Conservation (phyloP, 2,888 invertebrate genomes). For the Andrena hattorfiana region DNA sequence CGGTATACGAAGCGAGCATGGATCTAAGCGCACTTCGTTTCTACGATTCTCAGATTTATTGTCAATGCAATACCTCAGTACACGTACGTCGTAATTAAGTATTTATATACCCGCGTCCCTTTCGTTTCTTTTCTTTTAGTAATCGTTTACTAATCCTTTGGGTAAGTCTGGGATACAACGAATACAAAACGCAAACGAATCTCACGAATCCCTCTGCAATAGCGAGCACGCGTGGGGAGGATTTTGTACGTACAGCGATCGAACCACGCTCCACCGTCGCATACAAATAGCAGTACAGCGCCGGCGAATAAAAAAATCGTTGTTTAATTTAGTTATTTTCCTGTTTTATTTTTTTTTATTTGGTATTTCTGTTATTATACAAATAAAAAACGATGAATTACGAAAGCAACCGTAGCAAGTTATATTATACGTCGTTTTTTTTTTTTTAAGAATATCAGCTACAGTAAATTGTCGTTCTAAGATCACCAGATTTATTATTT, state of each 20-base stretch:
- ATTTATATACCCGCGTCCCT: slow-evolving; percentile 4
- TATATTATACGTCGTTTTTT: no score
- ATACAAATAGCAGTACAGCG: neutral
- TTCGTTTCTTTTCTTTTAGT: slow-evolving; percentile 9
- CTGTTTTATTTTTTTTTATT: no score
- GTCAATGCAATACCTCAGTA: slow-evolving; percentile 49
- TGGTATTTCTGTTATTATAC: no score
- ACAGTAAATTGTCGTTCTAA: no score
- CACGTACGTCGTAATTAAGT: slow-evolving; percentile 19
- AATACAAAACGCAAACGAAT: slow-evolving; percentile 39
- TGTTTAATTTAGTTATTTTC: no score
- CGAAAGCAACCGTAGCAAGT: no score
- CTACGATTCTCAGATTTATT: slow-evolving; percentile 32
- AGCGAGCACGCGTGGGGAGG: slow-evolving; percentile 3
- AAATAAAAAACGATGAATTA: no score
- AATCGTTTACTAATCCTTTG: no score
- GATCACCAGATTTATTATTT: no score
- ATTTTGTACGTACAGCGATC: slow-evolving; percentile 15
- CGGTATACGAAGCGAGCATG: neutral
- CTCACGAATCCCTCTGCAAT: slow-evolving; percentile 22
- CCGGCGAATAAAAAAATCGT: no score
- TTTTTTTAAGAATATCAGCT: no score
- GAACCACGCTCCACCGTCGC: neutral
- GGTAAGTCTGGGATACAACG: slow-evolving; percentile 54
- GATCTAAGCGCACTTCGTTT: slow-evolving; percentile 33